Percentiles rank a stretch among this genome's conserved stretches.
Evolutionary conservation across 2,888 invertebrate species (phyloP).

Genomic region (Thereva nobilitata): DNA sequence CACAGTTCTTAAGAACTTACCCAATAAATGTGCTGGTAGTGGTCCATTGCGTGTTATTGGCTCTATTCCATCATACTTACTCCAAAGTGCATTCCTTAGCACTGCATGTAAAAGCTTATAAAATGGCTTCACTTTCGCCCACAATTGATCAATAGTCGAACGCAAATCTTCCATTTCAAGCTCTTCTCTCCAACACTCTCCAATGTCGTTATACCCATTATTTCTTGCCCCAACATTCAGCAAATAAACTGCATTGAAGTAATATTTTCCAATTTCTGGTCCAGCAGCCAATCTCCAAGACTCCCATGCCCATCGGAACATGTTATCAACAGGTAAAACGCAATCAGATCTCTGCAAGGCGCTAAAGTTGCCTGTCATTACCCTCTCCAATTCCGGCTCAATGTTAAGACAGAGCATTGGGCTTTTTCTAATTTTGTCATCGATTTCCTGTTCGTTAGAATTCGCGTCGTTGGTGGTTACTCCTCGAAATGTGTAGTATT

Average conservation of each 20-base stretch:
- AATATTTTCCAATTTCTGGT: slow-evolving; percentile 62
- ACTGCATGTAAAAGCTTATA: slow-evolving; percentile 76
- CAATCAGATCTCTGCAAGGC: slow-evolving; percentile 44
- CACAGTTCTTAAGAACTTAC: slow-evolving; percentile 52
- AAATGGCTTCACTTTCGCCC: slow-evolving; percentile 64
- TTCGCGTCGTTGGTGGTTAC: neutral
- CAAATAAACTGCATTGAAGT: slow-evolving; percentile 61
- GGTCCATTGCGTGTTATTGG: slow-evolving; percentile 64
- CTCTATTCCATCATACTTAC: slow-evolving; percentile 62
- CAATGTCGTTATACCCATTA: slow-evolving; percentile 68
- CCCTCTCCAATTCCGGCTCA: slow-evolving; percentile 65
- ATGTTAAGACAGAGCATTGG: slow-evolving; percentile 62
- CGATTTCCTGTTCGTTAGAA: slow-evolving; percentile 29
- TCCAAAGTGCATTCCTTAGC: slow-evolving; percentile 63
- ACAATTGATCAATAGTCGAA: slow-evolving; percentile 61
- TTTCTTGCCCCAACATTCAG: slow-evolving; percentile 68
- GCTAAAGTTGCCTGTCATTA: slow-evolving; percentile 61
- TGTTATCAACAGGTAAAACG: slow-evolving; percentile 50
- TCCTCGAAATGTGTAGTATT: slow-evolving; percentile 45
- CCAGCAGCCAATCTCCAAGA: slow-evolving; percentile 70
- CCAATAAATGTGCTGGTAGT: slow-evolving; percentile 72
- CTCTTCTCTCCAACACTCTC: slow-evolving; percentile 68
- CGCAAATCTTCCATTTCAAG: slow-evolving; percentile 66
- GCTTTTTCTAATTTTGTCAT: slow-evolving; percentile 40
- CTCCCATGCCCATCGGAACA: slow-evolving; percentile 68